A percentile compares a stretch with the other conserved stretches of the same genome.
Evolutionary conservation across 2,113 vertebrate genomes (phyloP).

Genomic region (Microtus montanus): DNA sequence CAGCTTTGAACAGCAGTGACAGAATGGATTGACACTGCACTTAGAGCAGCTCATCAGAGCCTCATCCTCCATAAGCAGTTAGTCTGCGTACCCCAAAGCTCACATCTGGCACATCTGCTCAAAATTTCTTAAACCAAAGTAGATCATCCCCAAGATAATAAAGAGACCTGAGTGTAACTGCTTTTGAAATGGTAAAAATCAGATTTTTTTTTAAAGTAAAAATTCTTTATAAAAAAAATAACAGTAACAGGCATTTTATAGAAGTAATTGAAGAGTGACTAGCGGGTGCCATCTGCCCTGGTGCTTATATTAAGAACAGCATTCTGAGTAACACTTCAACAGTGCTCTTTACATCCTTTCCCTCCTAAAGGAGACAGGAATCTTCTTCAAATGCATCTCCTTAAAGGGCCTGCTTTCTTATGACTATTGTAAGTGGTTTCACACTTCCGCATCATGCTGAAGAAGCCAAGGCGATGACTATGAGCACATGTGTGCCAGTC

Average conservation of each 20-base stretch:
- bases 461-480: conserved; percentile 19
- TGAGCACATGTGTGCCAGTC: conserved; percentile 32
- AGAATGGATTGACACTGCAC: not conserved
- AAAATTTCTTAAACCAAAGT: conserved; percentile 6
- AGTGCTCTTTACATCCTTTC: conserved; percentile 69
- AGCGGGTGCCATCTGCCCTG: conserved; percentile 55
- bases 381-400: conserved; percentile 39
- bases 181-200: conserved; percentile 62
- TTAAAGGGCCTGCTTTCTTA: conserved; percentile 57
- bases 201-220: conserved; percentile 70
- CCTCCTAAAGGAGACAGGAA: conserved; percentile 65
- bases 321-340: conserved; percentile 49
- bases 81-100: not conserved
- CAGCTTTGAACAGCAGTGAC: conserved; percentile 16
- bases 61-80: conserved; percentile 1
- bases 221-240: conserved; percentile 50
- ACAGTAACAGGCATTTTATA: conserved; percentile 55
- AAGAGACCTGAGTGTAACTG: not conserved
- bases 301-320: conserved; percentile 64
- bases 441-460: conserved; percentile 46
- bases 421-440: conserved; percentile 56
- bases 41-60: not conserved
- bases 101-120: conserved; percentile 21
- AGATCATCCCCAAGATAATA: not conserved
- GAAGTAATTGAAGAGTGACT: conserved; percentile 18